phyloP scores from a whole-genome alignment of 2,888 invertebrate species.

The Hirtodrosophila trivittata region DNA sequence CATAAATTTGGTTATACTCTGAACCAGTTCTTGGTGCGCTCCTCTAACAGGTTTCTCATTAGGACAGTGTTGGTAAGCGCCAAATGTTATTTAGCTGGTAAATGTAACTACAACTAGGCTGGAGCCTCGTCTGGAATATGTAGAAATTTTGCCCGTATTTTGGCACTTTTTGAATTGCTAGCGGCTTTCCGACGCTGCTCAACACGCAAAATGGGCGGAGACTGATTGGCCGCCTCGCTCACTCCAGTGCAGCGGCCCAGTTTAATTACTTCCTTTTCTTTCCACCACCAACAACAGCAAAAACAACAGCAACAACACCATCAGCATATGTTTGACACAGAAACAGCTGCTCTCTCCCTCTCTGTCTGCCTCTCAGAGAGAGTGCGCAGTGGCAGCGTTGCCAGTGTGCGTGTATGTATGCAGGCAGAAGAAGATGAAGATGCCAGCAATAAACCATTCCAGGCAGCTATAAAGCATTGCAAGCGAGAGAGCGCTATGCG shows the following conservation, averaged over 20 bases:
- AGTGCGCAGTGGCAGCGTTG: conserved; percentile 40
- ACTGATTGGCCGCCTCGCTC: conserved; percentile 65
- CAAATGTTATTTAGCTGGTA: background rate
- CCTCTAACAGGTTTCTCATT: conserved; percentile 80
- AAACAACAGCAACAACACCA: conserved; percentile 41
- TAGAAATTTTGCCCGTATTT: conserved; percentile 29
- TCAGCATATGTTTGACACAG: conserved; percentile 70
- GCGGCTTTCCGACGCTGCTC: conserved; percentile 46
- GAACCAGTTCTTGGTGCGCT: conserved; percentile 61
- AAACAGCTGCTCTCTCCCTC: conserved; percentile 75
- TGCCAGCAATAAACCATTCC: conserved; percentile 83
- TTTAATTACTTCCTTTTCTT: conserved; percentile 55
- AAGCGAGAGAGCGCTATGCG: conserved; percentile 57
- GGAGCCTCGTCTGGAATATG: background rate
- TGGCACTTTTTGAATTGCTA: conserved; percentile 36
- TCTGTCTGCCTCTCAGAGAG: conserved; percentile 49
- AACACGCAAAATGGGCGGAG: conserved; percentile 81
- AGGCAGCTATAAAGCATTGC: conserved; percentile 84
- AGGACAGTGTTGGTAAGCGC: conserved; percentile 58
- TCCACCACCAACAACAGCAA: conserved; percentile 54
- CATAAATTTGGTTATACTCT: conserved; percentile 64
- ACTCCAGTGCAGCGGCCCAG: conserved; percentile 35
- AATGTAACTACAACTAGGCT: conserved; percentile 13
- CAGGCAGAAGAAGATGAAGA: conserved; percentile 63
- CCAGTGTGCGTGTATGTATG: conserved; percentile 35